Evolutionary conservation across 2,113 vertebrate genomes (phyloP).

Genomic region (Eubucco bourcierii): DNA sequence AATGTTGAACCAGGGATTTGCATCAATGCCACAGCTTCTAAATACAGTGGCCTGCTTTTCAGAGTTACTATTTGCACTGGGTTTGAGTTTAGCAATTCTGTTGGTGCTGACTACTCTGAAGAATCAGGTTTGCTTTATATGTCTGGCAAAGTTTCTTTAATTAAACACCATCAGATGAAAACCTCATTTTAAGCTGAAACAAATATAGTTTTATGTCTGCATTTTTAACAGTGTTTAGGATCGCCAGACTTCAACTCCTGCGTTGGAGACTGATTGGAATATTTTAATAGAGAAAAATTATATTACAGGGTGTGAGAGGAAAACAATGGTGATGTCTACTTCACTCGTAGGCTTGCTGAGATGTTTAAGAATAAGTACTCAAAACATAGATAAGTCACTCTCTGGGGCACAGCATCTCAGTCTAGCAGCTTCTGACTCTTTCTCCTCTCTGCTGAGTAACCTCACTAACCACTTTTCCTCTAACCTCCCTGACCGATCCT

Average conservation of each 20-base stretch:
- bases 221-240: background rate
- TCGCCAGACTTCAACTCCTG: background rate
- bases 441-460: no score
- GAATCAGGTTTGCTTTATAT: background rate
- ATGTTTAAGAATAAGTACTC: no score
- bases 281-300: no score
- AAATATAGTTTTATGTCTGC: rapidly evolving
- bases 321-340: no score
- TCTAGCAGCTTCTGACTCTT: no score
- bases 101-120: background rate
- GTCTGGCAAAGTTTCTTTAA: background rate
- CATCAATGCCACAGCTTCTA: background rate
- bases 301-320: no score
- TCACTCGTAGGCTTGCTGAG: no score
- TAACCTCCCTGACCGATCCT: no score
- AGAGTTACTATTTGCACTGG: background rate
- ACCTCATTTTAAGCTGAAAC: background rate
- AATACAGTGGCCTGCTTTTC: background rate
- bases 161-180: background rate
- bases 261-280: no score
- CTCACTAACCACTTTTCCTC: no score
- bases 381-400: no score
- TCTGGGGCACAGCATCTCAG: no score
- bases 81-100: background rate
- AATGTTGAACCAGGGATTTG: background rate